A percentile compares a stretch with the other conserved stretches of the same genome.
These are phyloP conservation scores for Zoanthus sansibaricus DNA, from an alignment of 92 coral and sea anemone genomes.

Conservation along the genomic window DNA sequence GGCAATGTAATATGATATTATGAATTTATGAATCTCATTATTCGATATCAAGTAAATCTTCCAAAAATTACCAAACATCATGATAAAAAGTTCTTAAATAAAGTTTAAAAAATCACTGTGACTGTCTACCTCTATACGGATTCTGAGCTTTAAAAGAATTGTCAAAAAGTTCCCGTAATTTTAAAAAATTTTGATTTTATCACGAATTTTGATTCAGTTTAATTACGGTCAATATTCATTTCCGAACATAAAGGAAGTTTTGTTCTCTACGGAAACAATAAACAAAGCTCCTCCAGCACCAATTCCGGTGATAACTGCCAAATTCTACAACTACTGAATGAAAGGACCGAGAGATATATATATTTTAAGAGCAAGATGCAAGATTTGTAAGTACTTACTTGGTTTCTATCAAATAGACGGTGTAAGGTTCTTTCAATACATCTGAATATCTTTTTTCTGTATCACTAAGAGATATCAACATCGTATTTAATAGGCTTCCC, in stretches of 20 bases:
- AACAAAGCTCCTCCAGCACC: not conserved
- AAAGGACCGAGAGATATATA: no score
- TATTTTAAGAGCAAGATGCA: not conserved
- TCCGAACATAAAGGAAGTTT: not conserved
- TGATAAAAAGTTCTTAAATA: no score
- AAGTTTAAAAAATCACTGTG: no score
- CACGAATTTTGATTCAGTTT: no score
- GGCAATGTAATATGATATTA: no score
- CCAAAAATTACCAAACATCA: no score
- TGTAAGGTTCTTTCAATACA: slow-evolving; percentile 93
- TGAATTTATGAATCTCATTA: no score
- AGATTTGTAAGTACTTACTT: slow-evolving; percentile 65
- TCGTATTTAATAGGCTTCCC: slow-evolving; percentile 89
- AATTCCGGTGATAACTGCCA: slow-evolving; percentile 22
- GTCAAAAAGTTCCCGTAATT: no score
- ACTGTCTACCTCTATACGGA: no score
- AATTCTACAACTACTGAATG: not conserved
- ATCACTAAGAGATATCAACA: slow-evolving; percentile 92
- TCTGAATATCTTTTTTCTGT: slow-evolving; percentile 91
- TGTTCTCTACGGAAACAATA: not conserved
- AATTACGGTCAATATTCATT: not conserved
- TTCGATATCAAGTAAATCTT: no score
- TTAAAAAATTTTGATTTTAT: no score
- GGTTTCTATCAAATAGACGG: slow-evolving; percentile 93
- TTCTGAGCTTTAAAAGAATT: no score